Base-by-base conservation (phyloP, 1,140 invertebrate species). In the Mycetomoellerius zeteki region DNA sequence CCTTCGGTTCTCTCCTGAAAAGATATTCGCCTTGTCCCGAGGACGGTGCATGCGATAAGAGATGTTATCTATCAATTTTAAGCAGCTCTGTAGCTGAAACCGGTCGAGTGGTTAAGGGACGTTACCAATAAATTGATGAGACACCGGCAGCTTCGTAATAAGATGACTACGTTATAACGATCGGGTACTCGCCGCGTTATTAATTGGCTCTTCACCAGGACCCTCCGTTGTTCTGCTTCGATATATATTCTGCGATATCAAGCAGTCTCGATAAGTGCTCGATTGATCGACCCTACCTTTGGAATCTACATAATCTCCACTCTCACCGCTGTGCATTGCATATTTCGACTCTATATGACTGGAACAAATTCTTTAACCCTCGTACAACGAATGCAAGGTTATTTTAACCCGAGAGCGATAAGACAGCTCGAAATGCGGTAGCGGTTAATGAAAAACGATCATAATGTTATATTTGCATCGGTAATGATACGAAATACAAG, bases 51-150 rank as follows among this genome's bases (percentile, higher is more conserved):
- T 33, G 47, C 73, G 52, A 85, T 71, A 78, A 77, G 87, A 89
- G 86, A 87, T 90, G 82, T 86, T 88, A 87, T 90, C 90, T 85
- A 92, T 91, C 87, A 90, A 92, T 91, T 92, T 91, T 82, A 92
- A 91, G 86, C 85, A 72, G 75, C 86, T 85, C 92, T 93, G 92
- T 91, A 86, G 72, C 50, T 93, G 92, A 92, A 93, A 90, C 86
- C 86, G 56, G 85, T 90, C 80, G 72, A 93, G 92, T 91, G 89
- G 87, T 87, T 85, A 91, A 92, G 73, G 67, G 85, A 90, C 76
- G 89, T 90, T 90, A 58, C 84, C 91, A 90, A 93, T 91, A 92
- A 93, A 93, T 93, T 90, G 90, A 92, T 88, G 91, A 88, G 91
- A 89, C 84, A 87, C 84, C 84, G 73, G 65, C 75, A 69, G 89